phyloP scores from a whole-genome alignment of 2,888 invertebrate genomes.

The Meiosimyza platycephala region DNA sequence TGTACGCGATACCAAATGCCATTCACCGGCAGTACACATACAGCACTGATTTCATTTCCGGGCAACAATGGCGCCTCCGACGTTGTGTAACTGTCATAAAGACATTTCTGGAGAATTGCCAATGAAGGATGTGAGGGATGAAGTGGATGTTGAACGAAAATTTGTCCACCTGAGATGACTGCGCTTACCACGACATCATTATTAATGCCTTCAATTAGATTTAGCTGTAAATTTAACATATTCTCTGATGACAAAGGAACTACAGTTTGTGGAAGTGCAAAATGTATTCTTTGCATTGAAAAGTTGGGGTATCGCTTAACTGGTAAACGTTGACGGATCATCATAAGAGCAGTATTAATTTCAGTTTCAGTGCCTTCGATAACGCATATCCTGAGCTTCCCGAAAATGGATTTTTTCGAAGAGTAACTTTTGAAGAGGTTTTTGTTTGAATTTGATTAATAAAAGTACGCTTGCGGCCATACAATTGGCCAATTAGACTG shows the following conservation, averaged over 20 bases:
- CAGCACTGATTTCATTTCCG: slow-evolving; percentile 79
- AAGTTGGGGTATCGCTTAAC: slow-evolving; percentile 82
- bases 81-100: slow-evolving; percentile 84
- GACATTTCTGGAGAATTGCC: slow-evolving; percentile 81
- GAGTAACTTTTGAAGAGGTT: slow-evolving; percentile 81
- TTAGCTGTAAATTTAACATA: slow-evolving; percentile 72
- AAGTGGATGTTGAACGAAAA: slow-evolving; percentile 95
- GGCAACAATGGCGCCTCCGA: slow-evolving; percentile 85
- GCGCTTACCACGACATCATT: slow-evolving; percentile 93
- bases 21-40: slow-evolving; percentile 85
- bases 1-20: slow-evolving; percentile 92
- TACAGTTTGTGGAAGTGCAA: slow-evolving; percentile 63
- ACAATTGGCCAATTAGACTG: slow-evolving; percentile 84
- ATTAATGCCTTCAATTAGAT: slow-evolving; percentile 90
- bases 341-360: slow-evolving; percentile 83
- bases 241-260: slow-evolving; percentile 65
- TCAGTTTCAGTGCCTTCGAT: slow-evolving; percentile 83
- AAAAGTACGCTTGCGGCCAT: slow-evolving; percentile 85
- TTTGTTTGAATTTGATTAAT: slow-evolving; percentile 84
- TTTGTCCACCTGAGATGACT: slow-evolving; percentile 85
- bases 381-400: slow-evolving; percentile 84
- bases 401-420: slow-evolving; percentile 79
- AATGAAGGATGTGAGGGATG: slow-evolving; percentile 93
- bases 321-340: slow-evolving; percentile 89
- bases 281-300: slow-evolving; percentile 71